Conservation (phyloP, 2,797 vertebrate genomes). For the Distichodus sexfasciatus region DNA sequence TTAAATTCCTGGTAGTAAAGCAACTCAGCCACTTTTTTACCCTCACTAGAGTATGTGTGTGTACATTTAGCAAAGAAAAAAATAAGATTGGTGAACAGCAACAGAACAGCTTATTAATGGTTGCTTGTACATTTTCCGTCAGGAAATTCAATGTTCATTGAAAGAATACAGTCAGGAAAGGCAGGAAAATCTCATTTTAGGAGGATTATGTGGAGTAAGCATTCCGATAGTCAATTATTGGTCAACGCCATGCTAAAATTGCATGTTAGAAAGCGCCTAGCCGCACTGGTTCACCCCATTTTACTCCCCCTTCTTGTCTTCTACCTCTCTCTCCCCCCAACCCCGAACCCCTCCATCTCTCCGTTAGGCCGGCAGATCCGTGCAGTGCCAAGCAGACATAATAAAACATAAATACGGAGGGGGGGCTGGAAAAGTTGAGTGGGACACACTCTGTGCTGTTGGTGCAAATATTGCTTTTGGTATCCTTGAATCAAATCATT, state of each 20-base stretch:
- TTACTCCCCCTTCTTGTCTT: conserved; percentile 12
- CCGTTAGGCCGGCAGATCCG: conserved; percentile 49
- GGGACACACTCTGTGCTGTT: conserved; percentile 64
- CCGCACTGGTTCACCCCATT: conserved; percentile 22
- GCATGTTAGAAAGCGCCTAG: conserved; percentile 42
- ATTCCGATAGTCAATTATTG: conserved; percentile 41
- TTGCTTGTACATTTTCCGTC: neutral
- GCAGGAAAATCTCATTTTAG: conserved; percentile 25
- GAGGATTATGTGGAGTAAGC: conserved; percentile 19
- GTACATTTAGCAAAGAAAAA: too few relatives aligned
- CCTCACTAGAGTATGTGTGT: too few relatives aligned
- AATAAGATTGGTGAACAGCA: too few relatives aligned
- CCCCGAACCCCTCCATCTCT: conserved; percentile 3
- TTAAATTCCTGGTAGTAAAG: conserved; percentile 9
- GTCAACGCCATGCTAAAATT: conserved; percentile 38
- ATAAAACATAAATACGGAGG: conserved; percentile 64
- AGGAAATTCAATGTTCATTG: neutral
- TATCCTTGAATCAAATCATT: conserved; percentile 65
- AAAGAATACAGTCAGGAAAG: neutral
- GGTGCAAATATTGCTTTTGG: conserved; percentile 65
- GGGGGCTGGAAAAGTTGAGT: conserved; percentile 67
- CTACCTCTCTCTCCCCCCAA: conserved; percentile 12
- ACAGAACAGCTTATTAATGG: too few relatives aligned
- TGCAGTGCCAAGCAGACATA: conserved; percentile 69
- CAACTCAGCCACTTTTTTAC: neutral